Percentiles rank a stretch among this genome's conserved stretches.
phyloP scores from a whole-genome alignment of 1,140 invertebrate species.

The Conus ventricosus region DNA sequence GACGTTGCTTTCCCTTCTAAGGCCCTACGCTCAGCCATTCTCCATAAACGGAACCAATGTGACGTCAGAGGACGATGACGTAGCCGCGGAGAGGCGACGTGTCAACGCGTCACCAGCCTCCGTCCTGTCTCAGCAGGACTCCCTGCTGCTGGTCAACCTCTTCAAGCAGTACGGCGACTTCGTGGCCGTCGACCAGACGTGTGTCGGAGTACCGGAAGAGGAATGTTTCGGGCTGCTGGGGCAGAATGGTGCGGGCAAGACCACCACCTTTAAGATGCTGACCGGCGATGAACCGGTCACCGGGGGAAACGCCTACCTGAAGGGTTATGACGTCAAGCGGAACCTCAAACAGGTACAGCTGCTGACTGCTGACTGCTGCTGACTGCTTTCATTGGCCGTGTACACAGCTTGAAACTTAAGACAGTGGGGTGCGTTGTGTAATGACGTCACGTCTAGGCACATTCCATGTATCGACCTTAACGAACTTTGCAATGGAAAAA shows the following conservation, averaged over 20 bases:
- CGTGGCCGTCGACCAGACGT: constrained; percentile 82
- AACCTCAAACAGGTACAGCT: constrained; percentile 74
- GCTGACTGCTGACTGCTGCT: too few species aligned
- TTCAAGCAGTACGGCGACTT: constrained; percentile 80
- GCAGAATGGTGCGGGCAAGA: constrained; percentile 90
- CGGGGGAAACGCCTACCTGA: constrained; percentile 65
- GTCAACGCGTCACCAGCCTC: constrained; percentile 51
- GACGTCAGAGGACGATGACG: constrained; percentile 54
- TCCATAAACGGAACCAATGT: neutral
- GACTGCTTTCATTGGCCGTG: too few species aligned
- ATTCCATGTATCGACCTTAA: too few species aligned
- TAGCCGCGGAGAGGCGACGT: constrained; percentile 52
- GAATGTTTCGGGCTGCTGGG: constrained; percentile 93
- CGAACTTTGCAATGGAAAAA: too few species aligned
- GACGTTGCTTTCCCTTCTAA: neutral
- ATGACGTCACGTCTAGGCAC: too few species aligned
- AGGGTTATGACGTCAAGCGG: constrained; percentile 58
- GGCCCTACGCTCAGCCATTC: neutral
- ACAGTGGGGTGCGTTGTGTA: too few species aligned
- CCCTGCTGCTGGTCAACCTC: constrained; percentile 70
- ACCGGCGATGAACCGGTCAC: constrained; percentile 79
- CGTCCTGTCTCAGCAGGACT: constrained; percentile 50
- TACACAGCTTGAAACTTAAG: too few species aligned
- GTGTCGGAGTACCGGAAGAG: constrained; percentile 81
- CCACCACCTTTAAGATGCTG: constrained; percentile 86